Evolutionary conservation across 2,888 invertebrate species (phyloP).

Genomic region (Heliconius ismenius): DNA sequence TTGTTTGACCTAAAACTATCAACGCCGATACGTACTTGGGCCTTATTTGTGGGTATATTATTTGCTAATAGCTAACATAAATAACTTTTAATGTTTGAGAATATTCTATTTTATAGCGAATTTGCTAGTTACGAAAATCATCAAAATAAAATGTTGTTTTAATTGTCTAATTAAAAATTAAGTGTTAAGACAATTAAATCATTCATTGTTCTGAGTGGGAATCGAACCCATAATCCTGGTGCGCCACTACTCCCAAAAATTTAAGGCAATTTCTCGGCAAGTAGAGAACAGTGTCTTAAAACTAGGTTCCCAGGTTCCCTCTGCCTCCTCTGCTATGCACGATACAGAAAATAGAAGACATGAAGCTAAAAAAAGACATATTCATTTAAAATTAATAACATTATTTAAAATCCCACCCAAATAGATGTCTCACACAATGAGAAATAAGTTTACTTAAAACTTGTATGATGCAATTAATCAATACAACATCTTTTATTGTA

Average conservation of each 20-base stretch:
- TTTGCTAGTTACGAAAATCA: conserved; percentile 1
- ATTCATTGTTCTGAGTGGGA: background rate
- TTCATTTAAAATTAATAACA: background rate
- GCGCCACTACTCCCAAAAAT: too few species aligned
- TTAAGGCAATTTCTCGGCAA: too few species aligned
- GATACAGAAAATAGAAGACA: background rate
- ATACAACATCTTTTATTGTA: conserved; percentile 18
- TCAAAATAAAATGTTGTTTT: conserved; percentile 15
- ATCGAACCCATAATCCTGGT: background rate
- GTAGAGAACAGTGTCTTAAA: too few species aligned
- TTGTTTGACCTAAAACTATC: conserved; percentile 38
- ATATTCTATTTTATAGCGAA: conserved; percentile 21
- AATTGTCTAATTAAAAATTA: background rate
- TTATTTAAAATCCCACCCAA: background rate
- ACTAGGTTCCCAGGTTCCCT: too few species aligned
- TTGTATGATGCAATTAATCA: conserved; percentile 28
- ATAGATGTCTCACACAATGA: background rate
- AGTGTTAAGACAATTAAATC: background rate
- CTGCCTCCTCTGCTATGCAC: too few species aligned
- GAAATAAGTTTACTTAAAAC: conserved; percentile 10
- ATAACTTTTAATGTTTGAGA: conserved; percentile 30
- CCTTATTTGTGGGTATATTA: conserved; percentile 31
- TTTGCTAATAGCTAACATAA: conserved; percentile 33
- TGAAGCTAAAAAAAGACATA: background rate
- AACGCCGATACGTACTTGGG: conserved; percentile 30